Base-by-base conservation (phyloP, 1,140 invertebrate species). In the Hyposmocoma kahamanoa region DNA sequence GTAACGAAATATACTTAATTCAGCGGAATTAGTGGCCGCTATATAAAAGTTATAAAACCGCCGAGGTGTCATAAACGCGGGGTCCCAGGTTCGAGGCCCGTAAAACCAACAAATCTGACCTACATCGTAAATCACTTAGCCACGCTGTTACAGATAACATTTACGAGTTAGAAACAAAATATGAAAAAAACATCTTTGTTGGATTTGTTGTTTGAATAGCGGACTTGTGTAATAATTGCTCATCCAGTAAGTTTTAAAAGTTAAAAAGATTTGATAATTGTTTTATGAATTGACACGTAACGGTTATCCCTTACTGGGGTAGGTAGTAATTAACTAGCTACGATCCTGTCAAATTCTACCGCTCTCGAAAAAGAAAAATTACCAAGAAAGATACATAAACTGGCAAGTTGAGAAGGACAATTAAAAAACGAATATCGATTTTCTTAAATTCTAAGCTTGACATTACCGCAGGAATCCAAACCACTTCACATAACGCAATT, bases 91-190 rank as follows among this genome's bases (percentile, higher is more conserved):
- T 84, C 70, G 72, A 74, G 60, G 54, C 64, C 62, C 67, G 75
- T 77, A 81, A 41, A 82, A 84, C 81, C 70, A 82, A 84, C 81
- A 84, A 84, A 84, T 84, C 78, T 82, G 76, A 84, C 76, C 80
- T 68, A 72, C 57, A 64, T 80, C 81, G 68, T 84, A 84, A 84
- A 84, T 84, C 81, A 84, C 72, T 84, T 84, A 84, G 72, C 67
- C 81, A 76, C 79, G 71, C 61, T 74, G 68, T 77, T 74, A 67
- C 67, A 76, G 76, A 81, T 81, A 84, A 81, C 69, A 52, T 72
- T 80, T 81, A 82, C 65, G 74, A 73, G 61, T 70, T 71, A 72
- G 52, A 59, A 79, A 74, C 69, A 67, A 81, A 82, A 82, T 83
- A 81, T 79, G 54, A 79, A 78, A 74, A 65, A 65, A 68, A 59